Evolutionary conservation across 1,140 invertebrate genomes (phyloP).

Genomic region (Hetaerina americana): DNA sequence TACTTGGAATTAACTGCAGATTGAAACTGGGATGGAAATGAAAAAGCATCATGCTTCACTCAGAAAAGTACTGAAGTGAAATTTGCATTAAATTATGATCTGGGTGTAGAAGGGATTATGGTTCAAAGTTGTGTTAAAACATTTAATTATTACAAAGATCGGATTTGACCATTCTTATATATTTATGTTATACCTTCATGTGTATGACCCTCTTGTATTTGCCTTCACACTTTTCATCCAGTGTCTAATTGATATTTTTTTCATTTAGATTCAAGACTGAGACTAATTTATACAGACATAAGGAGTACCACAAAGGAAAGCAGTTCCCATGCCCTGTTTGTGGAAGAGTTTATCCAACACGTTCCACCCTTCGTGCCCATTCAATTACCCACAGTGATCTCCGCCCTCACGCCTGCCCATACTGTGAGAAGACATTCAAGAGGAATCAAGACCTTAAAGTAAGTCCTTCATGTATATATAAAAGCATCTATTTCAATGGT

Average conservation of each 20-base stretch:
- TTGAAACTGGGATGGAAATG: no score
- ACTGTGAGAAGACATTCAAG: conserved; percentile 62
- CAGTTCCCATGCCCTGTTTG: conserved; percentile 52
- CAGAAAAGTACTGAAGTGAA: no score
- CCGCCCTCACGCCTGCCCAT: conserved; percentile 50
- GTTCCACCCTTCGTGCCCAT: conserved; percentile 52
- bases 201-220: conserved; percentile 1
- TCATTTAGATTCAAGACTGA: conserved; percentile 55
- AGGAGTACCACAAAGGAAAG: conserved; percentile 47
- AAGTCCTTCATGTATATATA: no score
- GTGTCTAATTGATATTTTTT: conserved; percentile 13
- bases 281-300: conserved; percentile 48
- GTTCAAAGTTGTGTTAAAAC: no score
- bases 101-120: no score
- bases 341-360: conserved; percentile 52
- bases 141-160: no score
- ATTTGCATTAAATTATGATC: no score
- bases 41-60: no score
- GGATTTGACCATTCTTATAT: neutral
- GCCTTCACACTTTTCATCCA: conserved; percentile 8
- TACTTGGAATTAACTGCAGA: no score
- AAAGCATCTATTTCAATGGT: no score
- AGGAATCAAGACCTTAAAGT: conserved; percentile 60
- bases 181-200: neutral
- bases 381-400: conserved; percentile 56